Evolutionary conservation across 2,797 vertebrate species (phyloP), one percentile per base, ranked within the genome.

Genomic region (Diglossa cyanea): DNA sequence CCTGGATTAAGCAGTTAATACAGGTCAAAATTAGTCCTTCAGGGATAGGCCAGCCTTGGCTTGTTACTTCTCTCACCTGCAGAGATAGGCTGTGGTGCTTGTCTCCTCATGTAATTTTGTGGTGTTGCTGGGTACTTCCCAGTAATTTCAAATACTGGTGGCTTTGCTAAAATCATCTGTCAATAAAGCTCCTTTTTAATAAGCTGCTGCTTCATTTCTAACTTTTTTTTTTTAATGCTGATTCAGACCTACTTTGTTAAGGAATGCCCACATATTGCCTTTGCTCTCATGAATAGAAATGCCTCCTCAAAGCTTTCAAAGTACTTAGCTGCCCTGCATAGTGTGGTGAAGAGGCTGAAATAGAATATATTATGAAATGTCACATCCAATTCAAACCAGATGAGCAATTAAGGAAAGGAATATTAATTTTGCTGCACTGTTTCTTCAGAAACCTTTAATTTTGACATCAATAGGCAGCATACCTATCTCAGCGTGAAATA

Each of bases 371-470:
- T 83, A 90, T 60, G 78, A 95, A 95, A 94, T 94, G 79, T 81
- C 89, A 86, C 35, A 88, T 16, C 24, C 79, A 82, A 53, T 78
- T 74, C 71, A 94, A 94, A 96, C 48, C 94, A 78, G 63, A 72
- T 87, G 81, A 89, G 71, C 81, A 96, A 95, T 97, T 92, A 96
- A 40, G 71, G 78, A 91, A 92, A 94, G 68, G 94, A 95, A 95
- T 88, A 94, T 93, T 91, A 91, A 82, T 55, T 77, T 74, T 96
- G 62, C 63, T 88, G 47, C 39, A 72, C 55, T 77, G 15, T 81
- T 97, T 93, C 91, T 84, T 85, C 93, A 88, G 86, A 95, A 96
- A 96, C 83, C 85, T 86, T 96, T 95, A 92, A 97, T 96, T 96
- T 93, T 39, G 16, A 91, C 91, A 97, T 95, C 92, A 94, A 61